Base-by-base conservation (phyloP, 1,140 invertebrate genomes). In the Glossosoma conforme region DNA sequence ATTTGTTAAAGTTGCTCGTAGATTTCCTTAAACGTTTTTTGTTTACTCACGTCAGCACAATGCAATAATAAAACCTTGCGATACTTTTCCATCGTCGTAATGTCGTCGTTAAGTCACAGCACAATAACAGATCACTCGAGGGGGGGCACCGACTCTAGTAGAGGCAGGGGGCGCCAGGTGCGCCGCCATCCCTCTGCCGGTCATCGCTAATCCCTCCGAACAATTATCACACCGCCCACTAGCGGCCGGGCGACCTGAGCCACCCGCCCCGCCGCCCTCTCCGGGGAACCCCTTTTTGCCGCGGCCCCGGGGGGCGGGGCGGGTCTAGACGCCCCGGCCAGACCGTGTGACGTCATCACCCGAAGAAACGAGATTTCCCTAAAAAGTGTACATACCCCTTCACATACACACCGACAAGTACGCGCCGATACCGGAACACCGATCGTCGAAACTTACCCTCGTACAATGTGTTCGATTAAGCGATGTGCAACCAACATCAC, bases 171-270 rank as follows among this genome's bases (percentile, higher is more conserved):
- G 33, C 36, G 18, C 25, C 32, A 14, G 36, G 33, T 13, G 25
- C 21, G 25, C 33, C 28, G 22, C 33, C 44, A 18, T 37, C 24
- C 11, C 22, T 32, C 45, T 47, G 20, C 33, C 51, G 43, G 51
- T 53, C 37, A 45, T 25, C 37, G 47, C 43, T 58, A 53, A 54
- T 58, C 56, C 46, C 46, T 25, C 17, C 33, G 41, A 48, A 52
- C 55, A 57, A 57, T 57, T 57, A 57, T 57, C 54, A 19, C 49
- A n/a, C n/a, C n/a, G n/a, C n/a, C n/a, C n/a, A 30, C 43, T 46
- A 3, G 3, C 24, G 17, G 19, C 36, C 35, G 33, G 38, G 11
- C 40, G 21, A 33, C 38, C 48, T 21, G 10, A n/a, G 10, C 20
- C 6, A 3, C 38, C 48, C 30, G 10, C 15, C 14, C 20, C 6